These are phyloP conservation scores for Acipenser oxyrinchus DNA, from an alignment of 2,797 vertebrate genomes.

Conservation along the genomic window DNA sequence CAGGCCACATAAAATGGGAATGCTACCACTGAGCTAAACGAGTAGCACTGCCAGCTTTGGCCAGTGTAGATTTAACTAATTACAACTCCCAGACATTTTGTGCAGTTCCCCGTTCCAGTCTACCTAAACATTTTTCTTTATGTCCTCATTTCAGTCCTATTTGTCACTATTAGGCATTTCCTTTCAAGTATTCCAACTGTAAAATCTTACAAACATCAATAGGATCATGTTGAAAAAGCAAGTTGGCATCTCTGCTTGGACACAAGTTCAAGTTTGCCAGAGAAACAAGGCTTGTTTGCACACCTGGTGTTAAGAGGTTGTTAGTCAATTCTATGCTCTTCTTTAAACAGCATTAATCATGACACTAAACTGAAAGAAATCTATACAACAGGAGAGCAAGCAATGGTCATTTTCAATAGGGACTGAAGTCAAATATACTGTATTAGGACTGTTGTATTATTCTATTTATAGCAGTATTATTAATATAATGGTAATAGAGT, in stretches of 20 bases:
- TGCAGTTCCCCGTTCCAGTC: too few species aligned
- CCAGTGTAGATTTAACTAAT: too few species aligned
- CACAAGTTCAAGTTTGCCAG: constrained; percentile 10
- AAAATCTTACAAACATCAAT: constrained; percentile 3
- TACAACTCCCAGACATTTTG: too few species aligned
- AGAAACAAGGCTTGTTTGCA: constrained; percentile 10
- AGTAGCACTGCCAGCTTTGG: too few species aligned
- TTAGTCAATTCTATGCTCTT: background rate
- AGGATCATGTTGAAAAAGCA: background rate
- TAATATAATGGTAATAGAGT: too few species aligned
- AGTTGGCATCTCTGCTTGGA: background rate
- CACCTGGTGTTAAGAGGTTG: constrained; percentile 14
- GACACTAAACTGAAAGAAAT: background rate
- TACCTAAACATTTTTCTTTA: too few species aligned
- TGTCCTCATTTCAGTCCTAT: constrained; percentile 1
- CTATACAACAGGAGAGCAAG: background rate
- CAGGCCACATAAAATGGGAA: too few species aligned
- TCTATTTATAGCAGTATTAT: too few species aligned
- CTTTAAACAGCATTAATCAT: constrained; percentile 1
- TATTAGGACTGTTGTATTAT: too few species aligned
- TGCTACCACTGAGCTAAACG: too few species aligned
- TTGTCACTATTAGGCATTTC: background rate
- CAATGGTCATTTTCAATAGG: too few species aligned
- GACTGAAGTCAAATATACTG: too few species aligned
- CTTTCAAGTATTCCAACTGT: background rate